Evolutionary conservation across 1,140 invertebrate genomes (phyloP), one percentile per base, ranked within the genome.

Genomic region (Atta cephalotes): DNA sequence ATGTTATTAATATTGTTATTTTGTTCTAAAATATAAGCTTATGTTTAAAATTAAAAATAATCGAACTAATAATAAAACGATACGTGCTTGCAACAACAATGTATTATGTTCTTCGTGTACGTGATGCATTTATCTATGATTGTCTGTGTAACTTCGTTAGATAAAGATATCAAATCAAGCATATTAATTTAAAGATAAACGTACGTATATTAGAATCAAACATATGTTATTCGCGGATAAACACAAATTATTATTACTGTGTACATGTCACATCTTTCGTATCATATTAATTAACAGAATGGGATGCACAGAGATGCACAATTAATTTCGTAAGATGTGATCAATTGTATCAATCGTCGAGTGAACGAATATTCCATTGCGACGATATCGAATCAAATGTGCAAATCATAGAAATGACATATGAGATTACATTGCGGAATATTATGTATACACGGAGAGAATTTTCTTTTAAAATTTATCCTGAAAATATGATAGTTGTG

Each of bases 241-340:
- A 53, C 53, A n/a, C 21, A 45, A 70, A 71, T 60, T 71, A 60
- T 21, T 45, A 12, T 7, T 28, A 25, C 18, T 7, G 39, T 3
- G 1, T 35, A 56, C 10, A 58, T 82, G 18, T 72, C 25, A 28
- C 53, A 82, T 74, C n/a, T 51, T 28, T 25, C 10, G 51, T 21
- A 10, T 39, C n/a, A 21, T 31, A 45, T 35, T 68, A 56, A 60
- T 60, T 71, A 16, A 81, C n/a, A 51, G 31, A 71, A 68, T 28
- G n/a, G n/a, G n/a, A n/a, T n/a, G n/a, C n/a, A n/a, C 80, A 21
- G 18, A 5, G 31, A 25, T 12, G 2, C 45, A 51, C 45, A 31
- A 82, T 74, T 82, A 74, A 82, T 82, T 74, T 14, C 35, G n/a
- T 9, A 9, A 3, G 35, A 82, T 82, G 49, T 16, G 51, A 82